Evolutionary conservation across 2,797 vertebrate genomes (phyloP), one percentile per base, ranked within the genome.

Genomic region (Leptodactylus fallax): DNA sequence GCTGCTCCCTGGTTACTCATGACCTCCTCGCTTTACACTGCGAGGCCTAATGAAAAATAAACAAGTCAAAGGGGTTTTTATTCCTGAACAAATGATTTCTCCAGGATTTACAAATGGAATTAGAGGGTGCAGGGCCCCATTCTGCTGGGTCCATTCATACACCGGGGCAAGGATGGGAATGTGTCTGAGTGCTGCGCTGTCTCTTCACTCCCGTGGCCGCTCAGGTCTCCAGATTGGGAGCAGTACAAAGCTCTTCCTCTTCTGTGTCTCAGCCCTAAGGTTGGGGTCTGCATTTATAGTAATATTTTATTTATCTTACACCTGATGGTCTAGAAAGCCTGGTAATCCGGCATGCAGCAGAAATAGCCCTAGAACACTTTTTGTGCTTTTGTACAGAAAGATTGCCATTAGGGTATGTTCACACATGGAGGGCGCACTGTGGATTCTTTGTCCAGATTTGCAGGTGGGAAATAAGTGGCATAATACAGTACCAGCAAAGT

Each of bases 11-110:
- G 17, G 74, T 78, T 53, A 63, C 76, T 83, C 55, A 21, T 69
- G 71, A 87, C 86, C 86, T 55, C 23, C 67, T 65, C 60, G 61
- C 83, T 85, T 84, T 67, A 36, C 36, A 83, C 76, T 85, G 65
- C 85, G 82, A 85, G 63, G 45, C 76, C 77, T 81, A 85, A 88
- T 88, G 87, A 85, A 88, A 88, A 85, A 88, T 67, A 88, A 88
- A 88, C 87, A 88, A n/a, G 77, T 61, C n/a, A 61, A 25, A 53
- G 78, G 69, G 45, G 9, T 25, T 87, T 79, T 74, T 55, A 47
- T 74, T 69, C 55, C n/a, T 79, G 51, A 69, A 79, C 81, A 80
- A 76, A 78, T 56, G 25, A 65, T 83, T 82, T 71, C 25, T 87
- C 13, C 47, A 47, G 55, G n/a, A 84, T 88, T 88, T 84, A 88